Conservation (phyloP, 2,888 invertebrate species). For the Euzophera pinguis region DNA sequence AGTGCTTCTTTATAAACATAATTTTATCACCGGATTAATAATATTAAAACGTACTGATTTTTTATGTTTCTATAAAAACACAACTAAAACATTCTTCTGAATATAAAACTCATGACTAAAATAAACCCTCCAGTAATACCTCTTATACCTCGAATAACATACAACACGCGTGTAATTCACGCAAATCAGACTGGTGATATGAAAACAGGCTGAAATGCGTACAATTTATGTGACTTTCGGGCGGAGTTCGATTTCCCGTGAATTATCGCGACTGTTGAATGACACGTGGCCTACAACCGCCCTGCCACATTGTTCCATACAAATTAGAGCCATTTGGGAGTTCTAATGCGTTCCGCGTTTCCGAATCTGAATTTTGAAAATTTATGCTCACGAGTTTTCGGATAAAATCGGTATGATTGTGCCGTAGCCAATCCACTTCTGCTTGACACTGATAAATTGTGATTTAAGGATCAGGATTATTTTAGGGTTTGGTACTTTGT, state of each 20-base stretch:
- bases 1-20: too few relatives aligned
- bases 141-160: background rate
- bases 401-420: background rate
- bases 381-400: background rate
- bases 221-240: slow-evolving; percentile 8
- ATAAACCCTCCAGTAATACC: background rate
- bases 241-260: slow-evolving; percentile 1
- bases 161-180: background rate
- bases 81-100: too few relatives aligned
- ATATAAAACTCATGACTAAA: background rate
- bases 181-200: slow-evolving; percentile 2
- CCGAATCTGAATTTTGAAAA: slow-evolving; percentile 6
- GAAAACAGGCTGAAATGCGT: background rate
- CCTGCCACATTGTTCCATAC: slow-evolving; percentile 4
- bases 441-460: background rate
- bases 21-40: too few relatives aligned
- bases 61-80: too few relatives aligned
- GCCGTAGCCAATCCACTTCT: background rate
- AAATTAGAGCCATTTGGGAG: slow-evolving; percentile 2
- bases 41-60: too few relatives aligned
- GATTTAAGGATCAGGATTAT: background rate
- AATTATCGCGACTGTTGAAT: slow-evolving; percentile 3
- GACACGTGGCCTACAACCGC: slow-evolving; percentile 6
- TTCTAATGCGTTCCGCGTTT: slow-evolving; percentile 3
- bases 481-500: background rate